Base-by-base conservation (phyloP, 2,888 invertebrate genomes). In the Eristalinus sepulchralis region DNA sequence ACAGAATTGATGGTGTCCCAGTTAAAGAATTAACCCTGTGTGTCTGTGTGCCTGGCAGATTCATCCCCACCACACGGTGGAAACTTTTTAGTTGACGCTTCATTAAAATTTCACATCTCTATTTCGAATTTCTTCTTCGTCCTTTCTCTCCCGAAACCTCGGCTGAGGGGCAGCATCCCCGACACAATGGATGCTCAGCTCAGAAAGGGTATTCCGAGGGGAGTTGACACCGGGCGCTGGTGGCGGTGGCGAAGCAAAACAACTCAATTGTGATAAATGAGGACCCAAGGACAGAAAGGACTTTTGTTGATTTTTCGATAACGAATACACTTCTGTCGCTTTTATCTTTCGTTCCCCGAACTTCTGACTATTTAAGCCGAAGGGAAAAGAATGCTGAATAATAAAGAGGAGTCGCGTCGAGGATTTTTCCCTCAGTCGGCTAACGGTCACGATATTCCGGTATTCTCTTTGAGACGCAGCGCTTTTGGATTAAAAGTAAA, bases 91-190 rank as follows among this genome's bases (percentile, higher is more conserved):
- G 57, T 63, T 72, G 57, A 62, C 55, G 80, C 75, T 80, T 80
- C 84, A 84, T 84, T 84, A 84, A 71, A 84, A 84, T 80, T 84
- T 84, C 75, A 84, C 70, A 80, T 79, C 70, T 80, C 71, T 75
- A 79, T 83, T 84, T 75, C 62, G 75, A 80, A 62, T 83, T 70
- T 83, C 64, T 66, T 31, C 70, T 75, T 66, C 36, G 24, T 64
- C 24, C 27, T 53, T 47, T 27, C 57, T 4, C 57, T 4, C 20
- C 20, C 24, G 22, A 9, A 24, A 57, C 22, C 47, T 57, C 63
- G 62, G 9, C 66, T 55, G 27, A 62, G 66, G 39, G 70, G 66
- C 70, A 76, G 64, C n/a, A n/a, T 71, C 70, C 75, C 57, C 63
- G 22, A 60, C 20, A 80, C 66, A 80, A 80, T 67, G 67, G 70